Conservation (phyloP, 1,140 invertebrate species). For the Caenorhabditis latens region DNA sequence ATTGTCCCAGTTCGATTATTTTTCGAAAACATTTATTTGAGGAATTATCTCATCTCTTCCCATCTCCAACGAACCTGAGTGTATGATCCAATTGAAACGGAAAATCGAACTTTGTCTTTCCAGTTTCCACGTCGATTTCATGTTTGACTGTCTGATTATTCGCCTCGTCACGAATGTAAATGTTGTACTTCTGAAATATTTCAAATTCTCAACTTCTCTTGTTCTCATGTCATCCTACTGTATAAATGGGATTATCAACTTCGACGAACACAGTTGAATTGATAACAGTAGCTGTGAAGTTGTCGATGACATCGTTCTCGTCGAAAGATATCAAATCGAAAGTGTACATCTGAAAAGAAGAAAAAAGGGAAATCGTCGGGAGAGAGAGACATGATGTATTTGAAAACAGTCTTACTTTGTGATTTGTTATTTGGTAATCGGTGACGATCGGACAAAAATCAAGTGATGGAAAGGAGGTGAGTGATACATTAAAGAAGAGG, state of each 20-base stretch:
- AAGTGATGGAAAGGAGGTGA: not conserved
- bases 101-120: conserved; percentile 39
- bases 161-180: conserved; percentile 29
- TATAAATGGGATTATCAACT: conserved; percentile 44
- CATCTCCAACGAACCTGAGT: not conserved
- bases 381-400: not conserved
- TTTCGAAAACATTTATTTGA: too few species aligned
- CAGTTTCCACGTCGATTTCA: conserved; percentile 33
- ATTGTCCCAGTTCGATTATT: too few species aligned
- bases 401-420: not conserved
- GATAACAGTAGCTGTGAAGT: conserved; percentile 39
- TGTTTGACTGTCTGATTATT: conserved; percentile 45
- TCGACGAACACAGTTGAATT: conserved; percentile 48
- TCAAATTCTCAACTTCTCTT: not conserved
- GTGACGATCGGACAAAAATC: not conserved
- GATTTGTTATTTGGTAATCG: not conserved
- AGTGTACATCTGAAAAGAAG: conserved; percentile 29
- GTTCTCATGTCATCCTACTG: not conserved
- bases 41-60: not conserved
- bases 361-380: conserved; percentile 3
- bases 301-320: conserved; percentile 48
- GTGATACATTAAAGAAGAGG: not conserved
- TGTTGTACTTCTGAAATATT: conserved; percentile 40
- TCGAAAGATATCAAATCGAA: conserved; percentile 53
- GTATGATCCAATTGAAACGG: conserved; percentile 47